Percentiles rank a stretch among this genome's conserved stretches.
Evolutionary conservation across 1,140 invertebrate species (phyloP).

Genomic region (Gryon sp.): DNA sequence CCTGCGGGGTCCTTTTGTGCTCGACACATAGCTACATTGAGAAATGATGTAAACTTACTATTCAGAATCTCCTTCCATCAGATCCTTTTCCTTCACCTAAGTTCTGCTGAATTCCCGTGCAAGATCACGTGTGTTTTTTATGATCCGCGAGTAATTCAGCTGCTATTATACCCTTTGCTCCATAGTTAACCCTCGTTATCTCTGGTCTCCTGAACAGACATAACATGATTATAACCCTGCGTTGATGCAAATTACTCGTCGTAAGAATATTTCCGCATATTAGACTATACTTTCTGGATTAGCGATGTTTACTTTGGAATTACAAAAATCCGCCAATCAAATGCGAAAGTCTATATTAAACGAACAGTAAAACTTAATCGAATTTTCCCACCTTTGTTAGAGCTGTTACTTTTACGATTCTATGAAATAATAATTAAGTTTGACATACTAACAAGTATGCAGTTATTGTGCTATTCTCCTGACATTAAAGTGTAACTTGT

Average conservation of each 20-base stretch:
- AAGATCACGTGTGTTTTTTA: slow-evolving; percentile 34
- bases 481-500: no score
- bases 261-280: slow-evolving; percentile 9
- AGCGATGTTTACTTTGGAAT: slow-evolving; percentile 5
- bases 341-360: not conserved
- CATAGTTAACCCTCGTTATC: slow-evolving; percentile 22
- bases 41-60: slow-evolving; percentile 69
- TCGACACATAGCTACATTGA: slow-evolving; percentile 56
- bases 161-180: slow-evolving; percentile 21
- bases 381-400: no score
- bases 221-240: slow-evolving; percentile 26
- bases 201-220: slow-evolving; percentile 18
- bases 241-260: slow-evolving; percentile 8
- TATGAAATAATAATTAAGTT: no score
- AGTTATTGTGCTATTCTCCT: no score
- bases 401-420: no score
- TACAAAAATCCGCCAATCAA: slow-evolving; percentile 1
- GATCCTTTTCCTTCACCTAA: slow-evolving; percentile 47
- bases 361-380: not conserved
- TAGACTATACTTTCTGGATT: slow-evolving; percentile 3
- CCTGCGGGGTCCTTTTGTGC: slow-evolving; percentile 67
- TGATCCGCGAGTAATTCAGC: slow-evolving; percentile 25
- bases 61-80: slow-evolving; percentile 52
- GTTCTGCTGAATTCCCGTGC: no score
- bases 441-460: no score